A percentile compares a stretch with the other conserved stretches of the same genome.
Evolutionary conservation across 2,113 vertebrate species (phyloP).

Genomic region (Phrynocephalus versicolor): DNA sequence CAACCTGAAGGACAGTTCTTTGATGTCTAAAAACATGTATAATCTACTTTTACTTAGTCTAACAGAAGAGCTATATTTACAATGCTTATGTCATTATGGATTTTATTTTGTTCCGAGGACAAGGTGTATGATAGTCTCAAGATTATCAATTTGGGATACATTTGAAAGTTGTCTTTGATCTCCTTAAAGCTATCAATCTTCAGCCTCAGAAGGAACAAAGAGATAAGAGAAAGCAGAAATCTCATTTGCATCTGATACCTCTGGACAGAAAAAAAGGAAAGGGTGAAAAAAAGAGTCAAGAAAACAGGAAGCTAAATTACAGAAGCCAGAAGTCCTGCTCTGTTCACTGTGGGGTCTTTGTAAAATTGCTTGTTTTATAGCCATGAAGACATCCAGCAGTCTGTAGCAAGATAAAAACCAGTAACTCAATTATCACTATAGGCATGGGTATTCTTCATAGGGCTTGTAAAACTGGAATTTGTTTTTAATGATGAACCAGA

Average conservation of each 20-base stretch:
- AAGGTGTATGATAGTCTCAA: constrained; percentile 69
- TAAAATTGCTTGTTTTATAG: constrained; percentile 69
- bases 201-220: constrained; percentile 67
- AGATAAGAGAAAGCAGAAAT: constrained; percentile 66
- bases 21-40: constrained; percentile 70
- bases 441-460: constrained; percentile 62
- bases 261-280: constrained; percentile 26
- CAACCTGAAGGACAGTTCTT: constrained; percentile 61
- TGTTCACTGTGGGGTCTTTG: constrained; percentile 59
- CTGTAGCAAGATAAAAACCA: constrained; percentile 62
- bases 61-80: constrained; percentile 68
- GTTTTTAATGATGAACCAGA: constrained; percentile 68
- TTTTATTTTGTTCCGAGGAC: constrained; percentile 71
- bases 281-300: constrained; percentile 12
- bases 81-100: constrained; percentile 66
- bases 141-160: constrained; percentile 72
- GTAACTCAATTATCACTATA: constrained; percentile 65
- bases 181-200: constrained; percentile 70
- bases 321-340: constrained; percentile 58
- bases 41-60: constrained; percentile 72
- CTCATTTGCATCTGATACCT: constrained; percentile 71
- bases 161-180: constrained; percentile 72
- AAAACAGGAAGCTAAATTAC: constrained; percentile 64
- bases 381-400: constrained; percentile 60
- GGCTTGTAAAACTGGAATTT: constrained; percentile 60